A percentile compares a stretch with the other conserved stretches of the same genome.
Evolutionary conservation across 2,797 vertebrate genomes (phyloP).

Genomic region (Melanotaenia maccullochi): DNA sequence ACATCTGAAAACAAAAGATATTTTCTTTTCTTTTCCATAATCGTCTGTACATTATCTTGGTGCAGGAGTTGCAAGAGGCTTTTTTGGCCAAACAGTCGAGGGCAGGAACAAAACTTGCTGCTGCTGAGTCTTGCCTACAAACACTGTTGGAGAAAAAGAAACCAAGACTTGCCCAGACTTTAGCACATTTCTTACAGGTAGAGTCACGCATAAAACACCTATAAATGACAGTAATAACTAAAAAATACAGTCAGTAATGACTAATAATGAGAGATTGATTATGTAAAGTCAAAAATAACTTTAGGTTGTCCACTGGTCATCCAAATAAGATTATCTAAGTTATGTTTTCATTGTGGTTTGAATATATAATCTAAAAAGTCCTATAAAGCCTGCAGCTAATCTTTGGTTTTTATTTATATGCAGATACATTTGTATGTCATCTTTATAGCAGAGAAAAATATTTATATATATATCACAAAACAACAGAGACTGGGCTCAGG

Average conservation of each 20-base stretch:
- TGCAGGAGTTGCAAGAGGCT: conserved; percentile 88
- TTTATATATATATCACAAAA: not conserved
- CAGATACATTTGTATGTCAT: too few relatives aligned
- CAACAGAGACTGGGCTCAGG: not conserved
- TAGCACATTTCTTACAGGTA: conserved; percentile 83
- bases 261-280: too few relatives aligned
- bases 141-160: conserved; percentile 82
- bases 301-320: too few relatives aligned
- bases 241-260: not conserved
- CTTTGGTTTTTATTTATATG: not conserved
- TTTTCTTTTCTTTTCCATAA: not conserved
- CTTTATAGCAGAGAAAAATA: too few relatives aligned
- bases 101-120: conserved; percentile 47
- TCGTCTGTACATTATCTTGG: conserved; percentile 5
- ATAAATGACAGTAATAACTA: not conserved
- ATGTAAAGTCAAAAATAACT: too few relatives aligned
- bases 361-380: too few relatives aligned
- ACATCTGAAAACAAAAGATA: not conserved
- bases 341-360: too few relatives aligned
- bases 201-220: not conserved
- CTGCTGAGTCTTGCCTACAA: conserved; percentile 82
- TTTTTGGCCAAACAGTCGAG: conserved; percentile 77
- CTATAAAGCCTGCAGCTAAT: too few relatives aligned
- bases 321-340: too few relatives aligned
- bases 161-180: conserved; percentile 83